Conservation (phyloP, 2,888 invertebrate species). For the Synergus japonicus region DNA sequence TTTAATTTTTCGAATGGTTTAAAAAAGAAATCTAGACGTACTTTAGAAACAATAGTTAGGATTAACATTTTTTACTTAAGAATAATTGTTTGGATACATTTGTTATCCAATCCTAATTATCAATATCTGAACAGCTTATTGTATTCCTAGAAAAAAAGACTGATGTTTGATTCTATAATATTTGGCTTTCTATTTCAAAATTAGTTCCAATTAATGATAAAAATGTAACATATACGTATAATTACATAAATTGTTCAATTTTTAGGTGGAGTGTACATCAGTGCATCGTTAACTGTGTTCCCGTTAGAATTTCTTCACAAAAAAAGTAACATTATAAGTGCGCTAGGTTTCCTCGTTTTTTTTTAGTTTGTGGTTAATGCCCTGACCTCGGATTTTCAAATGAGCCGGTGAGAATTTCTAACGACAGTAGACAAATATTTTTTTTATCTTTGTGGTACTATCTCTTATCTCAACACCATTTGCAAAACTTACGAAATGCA, state of each 20-base stretch:
- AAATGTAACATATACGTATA: too few relatives aligned
- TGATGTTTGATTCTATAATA: too few relatives aligned
- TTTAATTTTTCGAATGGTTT: background rate
- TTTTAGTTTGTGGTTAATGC: conserved; percentile 7
- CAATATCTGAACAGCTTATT: too few relatives aligned
- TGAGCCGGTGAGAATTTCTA: background rate
- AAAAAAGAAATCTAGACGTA: background rate
- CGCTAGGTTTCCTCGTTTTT: conserved; percentile 10
- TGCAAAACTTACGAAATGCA: background rate
- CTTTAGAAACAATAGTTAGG: background rate
- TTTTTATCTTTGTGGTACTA: background rate
- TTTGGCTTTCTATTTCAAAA: too few relatives aligned
- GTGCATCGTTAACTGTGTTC: background rate
- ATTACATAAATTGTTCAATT: background rate
- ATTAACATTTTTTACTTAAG: background rate
- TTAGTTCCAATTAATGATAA: too few relatives aligned
- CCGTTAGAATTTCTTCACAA: conserved; percentile 23
- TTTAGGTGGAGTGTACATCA: background rate
- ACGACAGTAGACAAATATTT: conserved; percentile 4
- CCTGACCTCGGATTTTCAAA: background rate
- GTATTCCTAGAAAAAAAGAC: too few relatives aligned
- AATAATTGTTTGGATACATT: background rate
- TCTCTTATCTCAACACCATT: background rate
- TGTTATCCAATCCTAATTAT: too few relatives aligned
- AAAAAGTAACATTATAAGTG: conserved; percentile 10